phyloP scores from a whole-genome alignment of 53 echinoderm and acorn worm genomes.

The Holothuria leucospilota region DNA sequence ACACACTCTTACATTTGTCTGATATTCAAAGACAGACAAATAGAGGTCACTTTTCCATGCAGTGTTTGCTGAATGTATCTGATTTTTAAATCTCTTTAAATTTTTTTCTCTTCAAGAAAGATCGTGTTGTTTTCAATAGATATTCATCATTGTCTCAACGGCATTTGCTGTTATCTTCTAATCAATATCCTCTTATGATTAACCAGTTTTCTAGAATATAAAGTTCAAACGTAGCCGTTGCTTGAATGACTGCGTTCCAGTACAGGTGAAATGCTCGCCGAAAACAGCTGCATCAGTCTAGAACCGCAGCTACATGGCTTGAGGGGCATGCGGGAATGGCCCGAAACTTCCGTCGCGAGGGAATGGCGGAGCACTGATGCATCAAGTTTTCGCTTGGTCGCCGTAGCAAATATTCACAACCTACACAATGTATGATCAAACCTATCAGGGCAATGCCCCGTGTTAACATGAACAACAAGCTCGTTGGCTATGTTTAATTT shows the following conservation, averaged over 20 bases:
- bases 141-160: slow-evolving; percentile 11
- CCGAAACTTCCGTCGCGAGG: slow-evolving; percentile 25
- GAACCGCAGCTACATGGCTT: slow-evolving; percentile 31
- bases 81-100: too few species aligned
- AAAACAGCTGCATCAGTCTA: slow-evolving; percentile 30
- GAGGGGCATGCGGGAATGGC: slow-evolving; percentile 13
- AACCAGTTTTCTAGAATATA: slow-evolving; percentile 40
- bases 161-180: background rate
- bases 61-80: too few species aligned
- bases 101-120: too few species aligned
- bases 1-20: too few species aligned
- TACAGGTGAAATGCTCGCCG: slow-evolving; percentile 17
- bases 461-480: slow-evolving; percentile 5
- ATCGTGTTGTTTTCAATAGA: too few species aligned
- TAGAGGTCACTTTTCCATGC: too few species aligned
- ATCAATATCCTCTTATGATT: slow-evolving; percentile 33
- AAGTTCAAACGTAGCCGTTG: slow-evolving; percentile 43
- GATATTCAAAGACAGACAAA: background rate
- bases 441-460: slow-evolving; percentile 28
- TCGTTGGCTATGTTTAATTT: too few species aligned
- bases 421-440: background rate
- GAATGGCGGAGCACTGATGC: slow-evolving; percentile 9
- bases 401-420: background rate
- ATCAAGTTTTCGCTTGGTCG: slow-evolving; percentile 4
- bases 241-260: background rate